Conservation (phyloP, 37 sponge, comb jelly and placozoan species). For the Beroe ovata region DNA sequence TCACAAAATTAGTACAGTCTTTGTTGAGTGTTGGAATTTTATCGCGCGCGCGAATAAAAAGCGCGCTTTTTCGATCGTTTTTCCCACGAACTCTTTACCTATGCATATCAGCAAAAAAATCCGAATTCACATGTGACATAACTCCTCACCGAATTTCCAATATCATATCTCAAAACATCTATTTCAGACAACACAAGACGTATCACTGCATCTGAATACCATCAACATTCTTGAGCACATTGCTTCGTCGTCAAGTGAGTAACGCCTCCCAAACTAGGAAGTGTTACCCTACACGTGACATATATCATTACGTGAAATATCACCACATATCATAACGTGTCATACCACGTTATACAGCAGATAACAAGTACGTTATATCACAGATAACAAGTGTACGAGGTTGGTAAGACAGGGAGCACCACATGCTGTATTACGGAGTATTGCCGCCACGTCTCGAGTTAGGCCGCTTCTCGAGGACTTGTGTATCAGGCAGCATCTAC, state of each 20-base stretch:
- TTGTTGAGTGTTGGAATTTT: slow-evolving; percentile 23
- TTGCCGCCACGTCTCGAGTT: slow-evolving; percentile 49
- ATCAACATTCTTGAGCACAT: slow-evolving; percentile 44
- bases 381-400: slow-evolving; percentile 28
- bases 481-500: slow-evolving; percentile 55
- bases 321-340: too few relatives aligned
- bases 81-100: background rate
- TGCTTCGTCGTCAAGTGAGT: slow-evolving; percentile 52
- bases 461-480: slow-evolving; percentile 48
- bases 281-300: too few relatives aligned
- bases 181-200: slow-evolving; percentile 59
- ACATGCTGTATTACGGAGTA: slow-evolving; percentile 40
- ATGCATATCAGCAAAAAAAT: background rate
- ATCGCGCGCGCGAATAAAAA: background rate
- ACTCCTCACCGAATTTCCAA: too few relatives aligned
- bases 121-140: too few relatives aligned
- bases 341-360: too few relatives aligned
- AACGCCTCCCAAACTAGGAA: too few relatives aligned
- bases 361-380: background rate
- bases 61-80: background rate
- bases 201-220: slow-evolving; percentile 26
- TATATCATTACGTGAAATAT: too few relatives aligned
- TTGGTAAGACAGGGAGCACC: slow-evolving; percentile 55
- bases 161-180: too few relatives aligned
- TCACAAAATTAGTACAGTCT: slow-evolving; percentile 12